phyloP scores from a whole-genome alignment of 2,113 vertebrate genomes.

The Colius striatus region DNA sequence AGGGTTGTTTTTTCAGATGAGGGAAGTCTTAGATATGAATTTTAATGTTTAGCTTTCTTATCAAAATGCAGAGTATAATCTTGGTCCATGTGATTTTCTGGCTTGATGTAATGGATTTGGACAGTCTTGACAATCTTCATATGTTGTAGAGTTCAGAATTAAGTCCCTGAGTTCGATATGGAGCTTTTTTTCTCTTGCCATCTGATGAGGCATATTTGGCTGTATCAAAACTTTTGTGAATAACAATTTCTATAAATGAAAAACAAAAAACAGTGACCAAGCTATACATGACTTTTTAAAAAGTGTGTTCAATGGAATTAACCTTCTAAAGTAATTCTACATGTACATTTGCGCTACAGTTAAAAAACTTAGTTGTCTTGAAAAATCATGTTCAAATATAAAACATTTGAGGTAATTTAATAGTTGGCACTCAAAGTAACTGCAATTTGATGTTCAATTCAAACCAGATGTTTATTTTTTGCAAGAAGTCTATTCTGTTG shows the following conservation, averaged over 20 bases:
- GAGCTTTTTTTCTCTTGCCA: neutral
- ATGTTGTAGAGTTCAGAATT: neutral
- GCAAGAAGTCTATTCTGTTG: conserved; percentile 49
- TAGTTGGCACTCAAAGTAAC: conserved; percentile 63
- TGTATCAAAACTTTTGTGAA: neutral
- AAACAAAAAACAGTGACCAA: neutral
- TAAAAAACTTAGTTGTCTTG: conserved; percentile 23
- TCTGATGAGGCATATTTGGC: neutral
- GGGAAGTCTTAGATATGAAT: neutral
- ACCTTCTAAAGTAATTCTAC: conserved; percentile 27
- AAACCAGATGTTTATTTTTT: conserved; percentile 57
- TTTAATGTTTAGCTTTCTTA: neutral
- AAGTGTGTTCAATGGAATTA: conserved; percentile 2
- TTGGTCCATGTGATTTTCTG: neutral
- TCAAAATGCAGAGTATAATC: neutral
- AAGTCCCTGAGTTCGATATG: neutral
- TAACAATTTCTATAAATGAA: neutral
- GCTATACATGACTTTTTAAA: neutral
- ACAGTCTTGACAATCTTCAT: neutral
- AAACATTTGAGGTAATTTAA: conserved; percentile 70
- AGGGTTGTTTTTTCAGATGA: neutral
- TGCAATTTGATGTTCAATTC: conserved; percentile 50
- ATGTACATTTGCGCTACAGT: neutral
- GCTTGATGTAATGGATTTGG: neutral
- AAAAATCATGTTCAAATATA: conserved; percentile 55